Conservation (phyloP, 2,113 vertebrate species). For the Phrynosoma blainvillii region DNA sequence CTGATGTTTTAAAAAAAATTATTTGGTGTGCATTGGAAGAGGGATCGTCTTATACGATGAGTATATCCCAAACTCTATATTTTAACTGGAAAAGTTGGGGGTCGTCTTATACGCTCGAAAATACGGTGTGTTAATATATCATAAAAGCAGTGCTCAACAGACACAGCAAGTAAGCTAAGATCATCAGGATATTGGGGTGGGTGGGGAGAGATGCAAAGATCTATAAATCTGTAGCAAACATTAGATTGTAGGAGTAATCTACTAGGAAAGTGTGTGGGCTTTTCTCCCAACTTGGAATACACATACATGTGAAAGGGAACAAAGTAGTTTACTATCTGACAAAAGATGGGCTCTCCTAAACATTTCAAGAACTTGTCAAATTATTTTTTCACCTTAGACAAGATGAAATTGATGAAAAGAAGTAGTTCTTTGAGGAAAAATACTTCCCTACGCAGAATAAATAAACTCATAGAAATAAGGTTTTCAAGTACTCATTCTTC, state of each 20-base stretch:
- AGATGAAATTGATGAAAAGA: slow-evolving; percentile 7
- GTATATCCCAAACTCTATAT: too few species aligned
- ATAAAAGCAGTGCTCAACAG: neutral
- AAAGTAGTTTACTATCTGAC: slow-evolving; percentile 4
- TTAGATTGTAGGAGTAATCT: neutral
- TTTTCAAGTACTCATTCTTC: neutral
- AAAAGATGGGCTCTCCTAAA: neutral
- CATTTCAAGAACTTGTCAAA: slow-evolving; percentile 42
- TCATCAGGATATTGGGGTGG: neutral
- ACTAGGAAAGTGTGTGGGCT: neutral
- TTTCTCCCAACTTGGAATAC: neutral
- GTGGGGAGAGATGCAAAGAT: neutral
- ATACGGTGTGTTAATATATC: too few species aligned
- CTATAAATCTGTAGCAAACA: neutral
- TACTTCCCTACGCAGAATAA: neutral
- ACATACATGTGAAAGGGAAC: neutral
- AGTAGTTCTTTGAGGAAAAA: neutral
- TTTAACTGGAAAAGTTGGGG: too few species aligned
- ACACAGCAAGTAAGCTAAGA: neutral
- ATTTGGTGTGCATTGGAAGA: too few species aligned
- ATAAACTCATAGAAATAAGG: neutral
- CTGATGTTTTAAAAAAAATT: too few species aligned
- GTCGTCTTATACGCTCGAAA: too few species aligned
- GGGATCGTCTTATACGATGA: too few species aligned
- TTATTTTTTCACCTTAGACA: slow-evolving; percentile 17